Conservation (phyloP, 2,113 vertebrate species). For the Micromys minutus region DNA sequence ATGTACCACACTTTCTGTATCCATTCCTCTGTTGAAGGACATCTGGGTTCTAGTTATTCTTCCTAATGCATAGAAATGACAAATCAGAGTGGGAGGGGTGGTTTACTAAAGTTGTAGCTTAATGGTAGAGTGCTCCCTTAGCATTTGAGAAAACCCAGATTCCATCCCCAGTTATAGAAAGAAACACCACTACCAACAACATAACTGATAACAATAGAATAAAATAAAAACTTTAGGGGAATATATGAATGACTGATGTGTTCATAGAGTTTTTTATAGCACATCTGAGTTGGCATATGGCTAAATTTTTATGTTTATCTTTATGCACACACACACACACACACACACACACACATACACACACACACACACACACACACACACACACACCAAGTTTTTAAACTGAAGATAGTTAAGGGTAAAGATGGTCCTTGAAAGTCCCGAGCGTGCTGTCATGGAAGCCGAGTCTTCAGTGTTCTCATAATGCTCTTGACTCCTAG, state of each 20-base stretch:
- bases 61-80: background rate
- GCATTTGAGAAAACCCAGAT: background rate
- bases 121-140: background rate
- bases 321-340: background rate
- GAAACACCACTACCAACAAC: background rate
- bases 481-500: background rate
- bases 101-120: background rate
- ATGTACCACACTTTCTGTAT: no score
- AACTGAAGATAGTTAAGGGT: background rate
- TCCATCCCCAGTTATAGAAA: background rate
- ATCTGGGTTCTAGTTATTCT: no score
- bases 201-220: no score
- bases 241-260: background rate
- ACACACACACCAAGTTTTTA: background rate
- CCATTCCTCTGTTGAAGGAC: no score
- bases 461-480: background rate
- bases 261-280: background rate
- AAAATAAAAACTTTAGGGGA: background rate
- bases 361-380: no score
- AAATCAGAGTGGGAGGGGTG: background rate
- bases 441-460: constrained; percentile 7
- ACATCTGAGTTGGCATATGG: background rate
- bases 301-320: background rate
- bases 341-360: rapidly evolving
- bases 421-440: constrained; percentile 30